A percentile compares a stretch with the other conserved stretches of the same genome.
These are phyloP conservation scores for Leptura quadrifasciata DNA, from an alignment of 2,888 invertebrate genomes.

Conservation along the genomic window DNA sequence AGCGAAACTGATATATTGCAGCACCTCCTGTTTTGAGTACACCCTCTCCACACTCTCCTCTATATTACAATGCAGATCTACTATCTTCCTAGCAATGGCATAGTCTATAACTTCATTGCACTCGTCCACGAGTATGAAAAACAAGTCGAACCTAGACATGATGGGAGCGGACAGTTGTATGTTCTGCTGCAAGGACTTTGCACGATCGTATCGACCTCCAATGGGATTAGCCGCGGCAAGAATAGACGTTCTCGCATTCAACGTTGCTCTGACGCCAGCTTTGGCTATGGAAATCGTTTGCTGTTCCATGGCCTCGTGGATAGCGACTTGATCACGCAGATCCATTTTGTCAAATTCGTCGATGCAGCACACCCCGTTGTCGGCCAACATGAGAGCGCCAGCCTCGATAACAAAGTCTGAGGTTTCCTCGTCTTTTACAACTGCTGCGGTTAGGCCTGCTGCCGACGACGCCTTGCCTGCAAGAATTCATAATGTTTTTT, in stretches of 20 bases:
- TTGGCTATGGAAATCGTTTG: slow-evolving; percentile 99
- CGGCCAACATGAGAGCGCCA: slow-evolving; percentile 99
- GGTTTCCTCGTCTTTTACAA: slow-evolving; percentile 97
- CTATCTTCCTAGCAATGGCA: slow-evolving; percentile 96
- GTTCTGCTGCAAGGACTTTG: slow-evolving; percentile 95
- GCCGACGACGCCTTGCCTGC: slow-evolving; percentile 97
- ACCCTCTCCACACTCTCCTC: slow-evolving; percentile 86
- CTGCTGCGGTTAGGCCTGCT: slow-evolving; percentile 98
- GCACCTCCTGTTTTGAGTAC: slow-evolving; percentile 92
- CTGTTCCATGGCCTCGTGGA: slow-evolving; percentile 99
- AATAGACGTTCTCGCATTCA: slow-evolving; percentile 98
- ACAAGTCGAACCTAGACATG: slow-evolving; percentile 99
- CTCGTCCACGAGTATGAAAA: slow-evolving; percentile 98
- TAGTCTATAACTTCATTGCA: slow-evolving; percentile 96
- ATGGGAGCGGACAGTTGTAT: slow-evolving; percentile 95
- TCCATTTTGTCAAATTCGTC: slow-evolving; percentile 99
- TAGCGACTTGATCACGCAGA: slow-evolving; percentile 94
- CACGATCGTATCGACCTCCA: slow-evolving; percentile 92
- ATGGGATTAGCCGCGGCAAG: slow-evolving; percentile 99
- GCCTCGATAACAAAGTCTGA: slow-evolving; percentile 99
- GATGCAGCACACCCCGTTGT: slow-evolving; percentile 98
- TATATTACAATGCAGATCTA: slow-evolving; percentile 93
- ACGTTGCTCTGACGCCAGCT: slow-evolving; percentile 94
- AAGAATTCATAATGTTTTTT: slow-evolving; percentile 1
- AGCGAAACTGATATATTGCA: slow-evolving; percentile 97